Evolutionary conservation across 1,140 invertebrate genomes (phyloP).

Genomic region (Ceratina australensis): DNA sequence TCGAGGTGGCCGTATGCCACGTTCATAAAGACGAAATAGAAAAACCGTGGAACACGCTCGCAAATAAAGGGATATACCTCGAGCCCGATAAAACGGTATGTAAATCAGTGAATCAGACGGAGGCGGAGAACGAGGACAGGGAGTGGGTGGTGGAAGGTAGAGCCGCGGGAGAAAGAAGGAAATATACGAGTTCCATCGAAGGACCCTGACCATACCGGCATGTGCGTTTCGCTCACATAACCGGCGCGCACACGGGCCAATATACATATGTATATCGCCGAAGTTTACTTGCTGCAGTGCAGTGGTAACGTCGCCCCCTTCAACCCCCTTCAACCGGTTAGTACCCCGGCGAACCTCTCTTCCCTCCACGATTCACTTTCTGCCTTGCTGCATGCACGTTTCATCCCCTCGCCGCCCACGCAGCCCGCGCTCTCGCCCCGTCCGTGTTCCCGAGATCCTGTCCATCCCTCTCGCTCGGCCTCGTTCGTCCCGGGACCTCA

Average conservation of each 20-base stretch:
- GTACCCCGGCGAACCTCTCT: slow-evolving; percentile 12
- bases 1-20: background rate
- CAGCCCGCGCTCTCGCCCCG: background rate
- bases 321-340: slow-evolving; percentile 10
- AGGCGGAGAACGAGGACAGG: background rate
- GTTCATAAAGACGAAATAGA: background rate
- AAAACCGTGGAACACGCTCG: background rate
- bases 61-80: background rate
- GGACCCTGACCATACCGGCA: slow-evolving; percentile 1
- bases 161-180: background rate
- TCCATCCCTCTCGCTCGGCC: background rate
- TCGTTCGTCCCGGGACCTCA: background rate
- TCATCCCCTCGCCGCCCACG: background rate
- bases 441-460: background rate
- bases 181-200: slow-evolving; percentile 18
- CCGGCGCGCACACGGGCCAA: slow-evolving; percentile 4
- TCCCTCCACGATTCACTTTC: slow-evolving; percentile 27
- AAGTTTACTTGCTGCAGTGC: slow-evolving; percentile 62
- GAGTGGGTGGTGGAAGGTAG: too few species aligned
- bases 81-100: slow-evolving; percentile 29
- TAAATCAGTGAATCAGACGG: slow-evolving; percentile 21
- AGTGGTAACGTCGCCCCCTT: slow-evolving; percentile 53
- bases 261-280: slow-evolving; percentile 37
- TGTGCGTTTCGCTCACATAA: slow-evolving; percentile 2
- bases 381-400: background rate